phyloP scores from a whole-genome alignment of 35 echinoderm and acorn worm species.

The Lytechinus pictus region DNA sequence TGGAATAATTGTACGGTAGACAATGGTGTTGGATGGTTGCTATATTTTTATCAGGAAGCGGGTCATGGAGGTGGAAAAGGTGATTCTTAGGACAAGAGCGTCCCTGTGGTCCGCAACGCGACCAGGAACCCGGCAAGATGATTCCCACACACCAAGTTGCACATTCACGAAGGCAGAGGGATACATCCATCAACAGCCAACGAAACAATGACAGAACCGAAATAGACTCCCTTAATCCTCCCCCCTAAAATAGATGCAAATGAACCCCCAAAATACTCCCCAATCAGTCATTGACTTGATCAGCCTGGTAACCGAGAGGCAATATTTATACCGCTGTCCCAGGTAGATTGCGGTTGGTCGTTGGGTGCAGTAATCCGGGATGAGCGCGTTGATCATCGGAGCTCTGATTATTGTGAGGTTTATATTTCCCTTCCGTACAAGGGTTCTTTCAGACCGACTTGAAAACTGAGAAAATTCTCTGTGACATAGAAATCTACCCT shows the following conservation, averaged over 20 bases:
- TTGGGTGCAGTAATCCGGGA: neutral
- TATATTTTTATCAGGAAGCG: neutral
- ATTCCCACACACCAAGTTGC: neutral
- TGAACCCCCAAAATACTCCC: neutral
- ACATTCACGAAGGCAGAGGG: neutral
- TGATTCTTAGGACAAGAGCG: neutral
- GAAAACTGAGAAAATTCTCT: too few species aligned
- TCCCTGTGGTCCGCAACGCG: neutral
- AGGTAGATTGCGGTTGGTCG: neutral
- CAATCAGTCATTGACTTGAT: neutral
- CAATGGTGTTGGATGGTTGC: neutral
- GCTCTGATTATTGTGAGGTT: neutral
- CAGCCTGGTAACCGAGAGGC: neutral
- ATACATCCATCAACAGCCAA: neutral
- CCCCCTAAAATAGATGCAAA: neutral
- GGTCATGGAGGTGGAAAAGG: neutral
- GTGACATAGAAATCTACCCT: too few species aligned
- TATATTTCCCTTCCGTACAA: neutral
- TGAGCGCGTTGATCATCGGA: neutral
- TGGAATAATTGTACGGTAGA: neutral
- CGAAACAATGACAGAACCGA: neutral
- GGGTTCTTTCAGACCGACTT: too few species aligned
- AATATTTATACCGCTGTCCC: neutral
- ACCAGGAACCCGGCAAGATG: neutral
- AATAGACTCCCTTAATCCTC: neutral